Base-by-base conservation (phyloP, 2,797 vertebrate species). In the Rhinichthys osculus region DNA sequence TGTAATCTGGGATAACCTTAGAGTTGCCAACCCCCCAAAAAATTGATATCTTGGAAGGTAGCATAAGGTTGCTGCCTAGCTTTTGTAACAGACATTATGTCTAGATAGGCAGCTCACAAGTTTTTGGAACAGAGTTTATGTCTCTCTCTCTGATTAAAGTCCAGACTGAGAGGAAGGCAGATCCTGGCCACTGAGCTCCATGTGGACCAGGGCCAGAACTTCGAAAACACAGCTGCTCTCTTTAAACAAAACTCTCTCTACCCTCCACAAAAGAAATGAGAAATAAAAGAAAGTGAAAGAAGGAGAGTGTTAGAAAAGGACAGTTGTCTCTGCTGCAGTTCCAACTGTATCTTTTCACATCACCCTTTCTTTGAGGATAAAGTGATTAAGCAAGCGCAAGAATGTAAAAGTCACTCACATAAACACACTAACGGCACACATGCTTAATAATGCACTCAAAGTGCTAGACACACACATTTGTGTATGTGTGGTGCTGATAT, bases 201-300 rank as follows among this genome's bases (percentile, higher is more conserved):
- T 14, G 72, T 84, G 85, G 78, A 81, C 7, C 14, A 69, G 59
- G 23, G 87, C 90, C 89, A 91, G 76, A 85, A 83, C 81, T 87
- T 59, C 52, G 84, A 82, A 88, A 88, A 88, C 87, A 88, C 88
- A 89, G 86, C 91, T 90, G 88, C 86, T 89, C 85, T 82, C 89
- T 89, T 91, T 88, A 82, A 88, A 81, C 38, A 87, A 74, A 72
- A 59, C 85, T 87, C 77, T 79, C 71, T 89, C 62, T 67, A 71
- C 78, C 30, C 52, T 69, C 14, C 52, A 88, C 86, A 87, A 78
- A 38, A 84, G 47, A 69, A 85, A 85, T 73, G 21, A 62, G 38
- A 85, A 59, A 74, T 71, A 70, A 77, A 80, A 83, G 50, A 82
- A 79, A 66, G 74, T 44, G 19, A 52, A 80, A 73, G 59, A 71